These are phyloP conservation scores for Neotoma lepida DNA, from an alignment of 2,113 vertebrate species.

Conservation along the genomic window DNA sequence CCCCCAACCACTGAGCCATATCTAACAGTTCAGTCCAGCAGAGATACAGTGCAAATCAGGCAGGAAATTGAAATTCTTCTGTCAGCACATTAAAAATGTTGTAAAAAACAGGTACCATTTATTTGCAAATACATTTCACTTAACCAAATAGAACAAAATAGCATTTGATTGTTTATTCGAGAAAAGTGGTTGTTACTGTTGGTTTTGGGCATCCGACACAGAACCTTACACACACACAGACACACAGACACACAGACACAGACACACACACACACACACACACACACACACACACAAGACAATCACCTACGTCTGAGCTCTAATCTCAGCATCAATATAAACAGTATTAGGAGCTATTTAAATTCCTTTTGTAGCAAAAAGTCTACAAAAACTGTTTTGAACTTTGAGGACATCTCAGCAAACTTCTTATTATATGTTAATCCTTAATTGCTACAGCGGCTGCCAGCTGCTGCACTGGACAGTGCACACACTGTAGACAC, in stretches of 20 bases:
- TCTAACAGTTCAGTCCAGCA: background rate
- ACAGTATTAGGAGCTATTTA: constrained; percentile 8
- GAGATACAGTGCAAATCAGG: background rate
- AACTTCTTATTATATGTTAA: background rate
- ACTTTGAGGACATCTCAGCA: constrained; percentile 4
- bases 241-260: too few relatives aligned
- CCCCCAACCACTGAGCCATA: background rate
- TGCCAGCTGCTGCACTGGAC: background rate
- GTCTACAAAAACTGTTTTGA: constrained; percentile 22
- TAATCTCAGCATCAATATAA: background rate
- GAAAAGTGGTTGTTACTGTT: background rate
- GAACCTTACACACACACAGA: background rate
- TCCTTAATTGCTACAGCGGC: background rate
- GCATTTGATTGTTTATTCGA: background rate
- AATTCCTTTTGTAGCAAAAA: background rate
- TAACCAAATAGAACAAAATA: background rate
- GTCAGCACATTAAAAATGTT: background rate
- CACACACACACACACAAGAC: too few relatives aligned
- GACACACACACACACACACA: too few relatives aligned
- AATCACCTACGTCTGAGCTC: background rate
- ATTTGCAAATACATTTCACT: constrained; percentile 33
- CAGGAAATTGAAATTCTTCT: constrained; percentile 4
- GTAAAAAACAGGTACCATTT: constrained; percentile 3
- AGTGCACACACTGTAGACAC: background rate
- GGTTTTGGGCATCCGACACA: background rate